These are phyloP conservation scores for Diplodus puntazzo DNA, from an alignment of 2,797 vertebrate genomes.

Conservation along the genomic window DNA sequence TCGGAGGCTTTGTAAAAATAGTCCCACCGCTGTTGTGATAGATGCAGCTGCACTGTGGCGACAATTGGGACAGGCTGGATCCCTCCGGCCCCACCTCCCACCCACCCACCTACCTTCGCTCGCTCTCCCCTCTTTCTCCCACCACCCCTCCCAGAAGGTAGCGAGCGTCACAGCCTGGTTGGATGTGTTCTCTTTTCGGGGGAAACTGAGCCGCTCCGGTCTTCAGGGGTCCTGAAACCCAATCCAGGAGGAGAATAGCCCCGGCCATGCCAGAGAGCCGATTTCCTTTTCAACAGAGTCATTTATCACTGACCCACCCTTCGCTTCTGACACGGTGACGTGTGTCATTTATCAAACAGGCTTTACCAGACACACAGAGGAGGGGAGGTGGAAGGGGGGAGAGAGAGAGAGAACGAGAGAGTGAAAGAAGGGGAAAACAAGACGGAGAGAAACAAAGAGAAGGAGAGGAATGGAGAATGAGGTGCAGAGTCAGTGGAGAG, in stretches of 20 bases:
- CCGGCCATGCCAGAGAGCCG: constrained; percentile 95
- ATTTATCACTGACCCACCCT: constrained; percentile 99
- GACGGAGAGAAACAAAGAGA: constrained; percentile 71
- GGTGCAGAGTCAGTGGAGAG: constrained; percentile 63
- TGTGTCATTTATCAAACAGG: constrained; percentile 99
- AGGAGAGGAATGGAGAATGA: constrained; percentile 72
- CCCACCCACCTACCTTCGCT: constrained; percentile 13
- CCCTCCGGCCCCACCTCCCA: constrained; percentile 64
- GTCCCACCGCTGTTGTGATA: constrained; percentile 84
- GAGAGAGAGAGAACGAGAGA: constrained; percentile 63
- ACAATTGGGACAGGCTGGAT: constrained; percentile 83
- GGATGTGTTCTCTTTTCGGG: constrained; percentile 82
- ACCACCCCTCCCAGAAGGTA: constrained; percentile 68
- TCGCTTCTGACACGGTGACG: constrained; percentile 97
- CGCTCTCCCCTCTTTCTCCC: constrained; percentile 46
- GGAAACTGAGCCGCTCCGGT: constrained; percentile 82
- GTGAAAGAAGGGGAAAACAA: constrained; percentile 38
- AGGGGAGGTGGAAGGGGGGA: constrained; percentile 67
- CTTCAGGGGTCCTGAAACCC: constrained; percentile 94
- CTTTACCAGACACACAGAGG: constrained; percentile 88
- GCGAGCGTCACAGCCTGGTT: constrained; percentile 75
- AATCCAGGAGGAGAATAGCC: constrained; percentile 95
- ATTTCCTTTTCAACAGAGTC: constrained; percentile 99
- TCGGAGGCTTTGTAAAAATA: constrained; percentile 82
- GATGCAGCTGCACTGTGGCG: constrained; percentile 83